Conservation (phyloP, 2,797 vertebrate species). For the Rhyacichthys aspro region DNA sequence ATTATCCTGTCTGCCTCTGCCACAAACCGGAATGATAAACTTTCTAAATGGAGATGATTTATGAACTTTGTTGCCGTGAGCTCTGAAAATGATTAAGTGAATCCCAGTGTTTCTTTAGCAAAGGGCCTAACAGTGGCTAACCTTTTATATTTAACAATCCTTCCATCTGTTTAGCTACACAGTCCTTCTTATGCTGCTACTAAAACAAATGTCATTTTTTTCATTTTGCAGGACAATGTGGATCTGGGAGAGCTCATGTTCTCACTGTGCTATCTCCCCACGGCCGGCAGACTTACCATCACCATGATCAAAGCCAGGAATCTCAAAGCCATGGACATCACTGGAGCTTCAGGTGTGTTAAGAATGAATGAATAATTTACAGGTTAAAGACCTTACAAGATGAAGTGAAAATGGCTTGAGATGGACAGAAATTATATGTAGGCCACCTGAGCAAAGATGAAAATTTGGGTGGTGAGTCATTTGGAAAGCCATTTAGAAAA, state of each 20-base stretch:
- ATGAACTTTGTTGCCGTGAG: neutral
- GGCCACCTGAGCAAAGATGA: no score
- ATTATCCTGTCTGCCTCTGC: neutral
- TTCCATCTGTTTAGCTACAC: neutral
- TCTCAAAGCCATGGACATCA: conserved; percentile 99
- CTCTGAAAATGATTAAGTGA: neutral
- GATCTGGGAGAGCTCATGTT: conserved; percentile 99
- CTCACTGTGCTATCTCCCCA: conserved; percentile 98
- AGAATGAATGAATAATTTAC: neutral
- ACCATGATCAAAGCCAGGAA: conserved; percentile 99
- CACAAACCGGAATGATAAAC: neutral
- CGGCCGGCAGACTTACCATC: conserved; percentile 95
- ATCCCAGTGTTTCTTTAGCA: neutral
- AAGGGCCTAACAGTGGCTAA: neutral
- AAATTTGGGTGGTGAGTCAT: neutral
- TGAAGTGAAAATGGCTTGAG: no score
- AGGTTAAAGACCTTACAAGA: no score
- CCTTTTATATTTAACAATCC: neutral
- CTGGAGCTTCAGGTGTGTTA: conserved; percentile 92
- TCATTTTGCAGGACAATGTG: conserved; percentile 87
- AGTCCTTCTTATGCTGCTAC: neutral
- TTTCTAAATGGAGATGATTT: neutral
- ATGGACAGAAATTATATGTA: no score
- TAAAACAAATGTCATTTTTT: neutral
- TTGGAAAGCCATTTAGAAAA: neutral